A percentile compares a stretch with the other conserved stretches of the same genome.
phyloP scores from a whole-genome alignment of 1,140 invertebrate genomes.

The Euborellia annulipes region DNA sequence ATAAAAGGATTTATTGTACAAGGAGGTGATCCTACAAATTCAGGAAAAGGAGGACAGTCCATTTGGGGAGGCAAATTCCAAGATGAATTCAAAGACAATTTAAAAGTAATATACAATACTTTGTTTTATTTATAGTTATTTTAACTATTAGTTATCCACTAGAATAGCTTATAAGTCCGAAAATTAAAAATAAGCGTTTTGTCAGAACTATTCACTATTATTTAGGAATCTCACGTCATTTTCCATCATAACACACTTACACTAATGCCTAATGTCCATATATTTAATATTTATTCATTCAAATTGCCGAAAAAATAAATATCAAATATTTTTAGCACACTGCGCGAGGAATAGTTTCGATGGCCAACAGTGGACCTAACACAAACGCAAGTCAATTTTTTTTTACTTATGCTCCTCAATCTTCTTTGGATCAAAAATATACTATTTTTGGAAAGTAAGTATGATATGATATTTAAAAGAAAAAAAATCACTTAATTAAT shows the following conservation, averaged over 20 bases:
- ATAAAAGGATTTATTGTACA: slow-evolving; percentile 98
- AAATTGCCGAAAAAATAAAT: not conserved
- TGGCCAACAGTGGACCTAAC: slow-evolving; percentile 98
- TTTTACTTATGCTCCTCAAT: slow-evolving; percentile 82
- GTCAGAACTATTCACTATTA: too few relatives aligned
- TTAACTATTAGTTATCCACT: too few relatives aligned
- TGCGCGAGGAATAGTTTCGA: slow-evolving; percentile 75
- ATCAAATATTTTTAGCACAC: slow-evolving; percentile 48
- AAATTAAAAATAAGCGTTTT: too few relatives aligned
- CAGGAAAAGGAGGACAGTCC: slow-evolving; percentile 83
- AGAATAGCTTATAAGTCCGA: too few relatives aligned
- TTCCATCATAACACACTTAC: too few relatives aligned
- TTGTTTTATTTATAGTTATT: too few relatives aligned
- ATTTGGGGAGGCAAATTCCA: slow-evolving; percentile 89
- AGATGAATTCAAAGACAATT: slow-evolving; percentile 89
- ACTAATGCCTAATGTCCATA: slow-evolving; percentile 2
- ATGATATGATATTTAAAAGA: too few relatives aligned
- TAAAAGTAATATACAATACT: too few relatives aligned
- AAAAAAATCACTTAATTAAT: too few relatives aligned
- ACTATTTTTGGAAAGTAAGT: slow-evolving; percentile 89
- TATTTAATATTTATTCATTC: slow-evolving; percentile 6
- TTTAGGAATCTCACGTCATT: too few relatives aligned
- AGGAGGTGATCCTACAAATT: slow-evolving; percentile 88
- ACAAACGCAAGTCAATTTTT: slow-evolving; percentile 99
- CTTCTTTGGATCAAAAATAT: slow-evolving; percentile 94